phyloP scores from a whole-genome alignment of 2,888 invertebrate species.

The Tolmerus cingulatus region DNA sequence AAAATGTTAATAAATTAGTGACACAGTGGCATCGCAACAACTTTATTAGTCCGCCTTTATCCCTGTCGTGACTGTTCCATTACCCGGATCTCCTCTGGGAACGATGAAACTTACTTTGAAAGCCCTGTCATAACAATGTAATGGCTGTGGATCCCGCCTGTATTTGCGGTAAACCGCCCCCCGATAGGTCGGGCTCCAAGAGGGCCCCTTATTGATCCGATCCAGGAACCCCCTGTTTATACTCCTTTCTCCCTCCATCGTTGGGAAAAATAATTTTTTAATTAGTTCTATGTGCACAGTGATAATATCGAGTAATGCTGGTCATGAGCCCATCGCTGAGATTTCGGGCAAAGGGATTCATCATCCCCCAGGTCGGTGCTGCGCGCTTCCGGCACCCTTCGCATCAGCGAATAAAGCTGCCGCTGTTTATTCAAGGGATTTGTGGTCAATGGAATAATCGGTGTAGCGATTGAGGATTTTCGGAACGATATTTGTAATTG shows the following conservation, averaged over 20 bases:
- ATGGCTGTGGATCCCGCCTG: constrained; percentile 1
- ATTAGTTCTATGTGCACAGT: not conserved
- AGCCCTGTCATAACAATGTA: constrained; percentile 24
- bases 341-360: not conserved
- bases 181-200: not conserved
- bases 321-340: not conserved
- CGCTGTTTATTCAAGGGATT: constrained; percentile 8
- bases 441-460: constrained; percentile 1
- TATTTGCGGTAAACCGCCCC: constrained; percentile 2
- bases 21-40: constrained; percentile 28
- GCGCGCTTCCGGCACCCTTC: not conserved
- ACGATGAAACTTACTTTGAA: constrained; percentile 31
- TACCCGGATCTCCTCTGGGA: constrained; percentile 16
- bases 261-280: constrained; percentile 13
- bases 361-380: not conserved
- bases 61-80: constrained; percentile 3
- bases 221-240: not conserved
- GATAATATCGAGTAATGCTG: not conserved
- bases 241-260: not conserved
- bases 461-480: not conserved
- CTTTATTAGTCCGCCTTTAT: constrained; percentile 27
- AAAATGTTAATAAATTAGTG: constrained; percentile 37
- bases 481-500: constrained; percentile 1
- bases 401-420: not conserved
- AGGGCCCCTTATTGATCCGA: not conserved